These are phyloP conservation scores for Columba livia DNA, from an alignment of 2,113 vertebrate species.

Conservation along the genomic window DNA sequence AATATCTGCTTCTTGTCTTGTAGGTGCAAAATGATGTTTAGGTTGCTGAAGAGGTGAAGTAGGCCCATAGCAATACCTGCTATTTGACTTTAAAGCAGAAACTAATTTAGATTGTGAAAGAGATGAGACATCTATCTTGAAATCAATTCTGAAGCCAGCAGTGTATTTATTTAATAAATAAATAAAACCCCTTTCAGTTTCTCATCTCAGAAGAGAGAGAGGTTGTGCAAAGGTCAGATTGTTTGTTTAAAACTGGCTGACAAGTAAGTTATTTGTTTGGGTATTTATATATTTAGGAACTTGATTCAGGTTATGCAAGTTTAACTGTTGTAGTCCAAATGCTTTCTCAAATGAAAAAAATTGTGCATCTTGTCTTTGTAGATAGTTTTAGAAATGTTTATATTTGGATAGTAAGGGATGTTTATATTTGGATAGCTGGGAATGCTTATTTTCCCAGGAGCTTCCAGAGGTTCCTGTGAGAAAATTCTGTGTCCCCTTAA, in stretches of 20 bases:
- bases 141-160: neutral
- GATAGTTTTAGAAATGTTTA: neutral
- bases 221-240: neutral
- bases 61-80: neutral
- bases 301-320: neutral
- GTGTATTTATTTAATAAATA: neutral
- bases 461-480: neutral
- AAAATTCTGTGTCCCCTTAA: neutral
- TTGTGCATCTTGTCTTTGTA: neutral
- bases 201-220: neutral
- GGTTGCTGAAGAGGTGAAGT: neutral
- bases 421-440: neutral
- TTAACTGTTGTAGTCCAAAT: neutral
- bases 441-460: slow-evolving; percentile 12
- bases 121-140: neutral
- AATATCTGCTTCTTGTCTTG: neutral
- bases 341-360: neutral
- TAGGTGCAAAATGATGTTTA: neutral
- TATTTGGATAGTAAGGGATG: neutral
- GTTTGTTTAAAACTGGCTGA: neutral
- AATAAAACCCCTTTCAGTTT: neutral
- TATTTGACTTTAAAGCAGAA: neutral
- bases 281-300: neutral
- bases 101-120: neutral
- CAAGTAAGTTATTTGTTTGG: neutral